These are phyloP conservation scores for Amaurobius ferox DNA, from an alignment of 2,888 invertebrate genomes.

Conservation along the genomic window DNA sequence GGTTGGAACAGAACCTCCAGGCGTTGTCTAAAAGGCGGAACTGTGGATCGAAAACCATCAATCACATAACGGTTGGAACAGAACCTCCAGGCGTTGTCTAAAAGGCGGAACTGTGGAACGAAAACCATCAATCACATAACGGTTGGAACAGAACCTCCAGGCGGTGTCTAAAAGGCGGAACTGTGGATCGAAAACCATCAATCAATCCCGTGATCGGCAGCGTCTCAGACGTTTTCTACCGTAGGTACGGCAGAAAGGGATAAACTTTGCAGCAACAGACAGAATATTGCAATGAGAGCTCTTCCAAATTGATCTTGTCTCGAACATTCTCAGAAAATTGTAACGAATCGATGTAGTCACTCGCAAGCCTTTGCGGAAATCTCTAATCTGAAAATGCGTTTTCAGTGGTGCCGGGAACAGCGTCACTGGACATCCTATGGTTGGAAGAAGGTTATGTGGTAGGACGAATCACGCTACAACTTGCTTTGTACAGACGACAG, in stretches of 20 bases:
- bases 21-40: no score
- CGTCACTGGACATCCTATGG: neutral
- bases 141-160: neutral
- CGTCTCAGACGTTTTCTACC: neutral
- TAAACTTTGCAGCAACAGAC: neutral
- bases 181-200: neutral
- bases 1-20: no score
- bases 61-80: no score
- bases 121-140: no score
- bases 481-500: neutral
- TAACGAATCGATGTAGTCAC: no score
- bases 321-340: neutral
- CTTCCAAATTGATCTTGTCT: no score
- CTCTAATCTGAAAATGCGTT: neutral
- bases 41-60: no score
- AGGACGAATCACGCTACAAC: neutral
- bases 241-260: neutral
- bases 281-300: neutral
- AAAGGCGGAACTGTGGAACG: no score
- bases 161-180: neutral
- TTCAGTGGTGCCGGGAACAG: neutral
- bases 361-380: neutral
- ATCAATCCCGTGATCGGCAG: neutral
- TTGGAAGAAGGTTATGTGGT: constrained; percentile 1
- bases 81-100: no score